Evolutionary conservation across 2,797 vertebrate species (phyloP), one percentile per base, ranked within the genome.

Genomic region (Danio jaintianensis): DNA sequence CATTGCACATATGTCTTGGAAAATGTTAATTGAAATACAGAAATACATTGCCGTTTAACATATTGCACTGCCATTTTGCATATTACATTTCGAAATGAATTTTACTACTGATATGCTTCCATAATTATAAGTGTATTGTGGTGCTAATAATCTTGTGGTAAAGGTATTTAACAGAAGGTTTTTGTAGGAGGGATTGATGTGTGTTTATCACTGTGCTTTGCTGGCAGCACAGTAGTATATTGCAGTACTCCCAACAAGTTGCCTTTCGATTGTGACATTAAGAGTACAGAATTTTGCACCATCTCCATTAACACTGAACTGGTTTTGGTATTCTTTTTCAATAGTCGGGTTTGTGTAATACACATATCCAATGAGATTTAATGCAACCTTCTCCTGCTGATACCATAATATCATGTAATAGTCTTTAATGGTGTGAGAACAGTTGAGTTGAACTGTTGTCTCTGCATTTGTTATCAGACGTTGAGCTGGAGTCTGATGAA

Each of bases 181-280:
- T 71, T 58, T 80, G 81, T 64, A 61, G 4, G 9, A 63, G 15
- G 53, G 22, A 55, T 55, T 6, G 36, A 16, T 29, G 72, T 11
- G 4, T 53, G 7, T 29, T n/a, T 8, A 45, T 6, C 82, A 83
- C 72, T 71, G 77, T 83, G 82, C 66, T 80, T 64, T 47, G 8
- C 69, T 85, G 16, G 84, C 78, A 74, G 81, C 78, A 75, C 84
- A 85, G 63, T 75, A 85, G 67, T 82, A 85, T 2, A 74, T 6
- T 18, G n/a, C 62, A 43, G 72, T 64, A 47, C 72, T 52, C 9
- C 48, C 77, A 82, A 52, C 70, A 66, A 5, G 59, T 50, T 45
- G 67, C 12, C 12, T 38, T 18, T 69, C 29, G 10, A 78, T 3
- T 1, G 10, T 56, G 0, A 69, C 16, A 20, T 78, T 11, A 58